These are phyloP conservation scores for Myotis pilosus DNA, from an alignment of 2,797 vertebrate genomes.

Conservation along the genomic window DNA sequence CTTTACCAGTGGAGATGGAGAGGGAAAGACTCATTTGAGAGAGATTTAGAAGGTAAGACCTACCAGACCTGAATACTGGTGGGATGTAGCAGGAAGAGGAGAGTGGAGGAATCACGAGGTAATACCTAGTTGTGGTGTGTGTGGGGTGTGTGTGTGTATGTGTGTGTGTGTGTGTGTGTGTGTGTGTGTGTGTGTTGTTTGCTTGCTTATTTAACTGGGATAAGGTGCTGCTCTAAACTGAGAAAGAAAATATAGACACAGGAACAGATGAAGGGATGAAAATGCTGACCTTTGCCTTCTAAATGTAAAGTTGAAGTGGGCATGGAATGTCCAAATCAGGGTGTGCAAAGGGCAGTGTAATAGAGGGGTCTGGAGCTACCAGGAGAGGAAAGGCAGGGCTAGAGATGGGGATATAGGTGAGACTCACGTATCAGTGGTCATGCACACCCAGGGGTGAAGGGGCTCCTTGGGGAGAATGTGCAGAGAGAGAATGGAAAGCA, in stretches of 20 bases:
- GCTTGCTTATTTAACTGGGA: background rate
- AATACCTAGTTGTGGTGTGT: background rate
- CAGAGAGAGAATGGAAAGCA: background rate
- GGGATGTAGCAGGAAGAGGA: background rate
- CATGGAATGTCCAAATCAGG: fast-evolving
- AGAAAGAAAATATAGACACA: background rate
- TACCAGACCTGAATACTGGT: background rate
- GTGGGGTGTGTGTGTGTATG: background rate
- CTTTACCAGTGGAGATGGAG: background rate
- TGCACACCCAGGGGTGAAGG: background rate
- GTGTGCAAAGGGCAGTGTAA: too few species aligned
- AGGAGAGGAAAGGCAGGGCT: background rate
- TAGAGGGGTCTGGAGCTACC: background rate
- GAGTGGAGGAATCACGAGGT: background rate
- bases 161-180: background rate
- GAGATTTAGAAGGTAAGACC: background rate
- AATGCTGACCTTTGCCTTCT: background rate
- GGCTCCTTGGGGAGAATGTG: fast-evolving
- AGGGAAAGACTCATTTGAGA: background rate
- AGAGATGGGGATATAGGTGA: fast-evolving
- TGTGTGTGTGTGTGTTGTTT: background rate
- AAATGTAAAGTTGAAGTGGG: background rate
- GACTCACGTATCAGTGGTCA: fast-evolving
- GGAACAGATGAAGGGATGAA: background rate
- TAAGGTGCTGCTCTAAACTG: background rate